Evolutionary conservation across 2,113 vertebrate genomes (phyloP), one percentile per base, ranked within the genome.

Genomic region (Sitta europaea): DNA sequence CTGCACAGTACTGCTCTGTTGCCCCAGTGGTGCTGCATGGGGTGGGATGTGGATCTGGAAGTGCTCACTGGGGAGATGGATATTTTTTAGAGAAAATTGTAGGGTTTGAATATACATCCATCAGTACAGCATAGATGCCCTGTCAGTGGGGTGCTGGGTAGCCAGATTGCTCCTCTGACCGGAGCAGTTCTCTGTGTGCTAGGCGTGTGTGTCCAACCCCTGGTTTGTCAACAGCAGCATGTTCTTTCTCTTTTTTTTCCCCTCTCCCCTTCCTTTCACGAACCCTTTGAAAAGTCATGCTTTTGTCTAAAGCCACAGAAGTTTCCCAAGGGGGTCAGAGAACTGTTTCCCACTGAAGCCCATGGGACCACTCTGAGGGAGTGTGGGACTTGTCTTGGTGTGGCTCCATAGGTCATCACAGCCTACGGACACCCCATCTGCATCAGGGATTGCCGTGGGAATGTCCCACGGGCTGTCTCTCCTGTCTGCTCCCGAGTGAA

Each of bases 161-260:
- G 29, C 21, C 59, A 66, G 38, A 13, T n/a, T 11, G 24, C 11
- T 74, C 1, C 31, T 78, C 31, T 2, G 8, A 53, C n/a, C 43
- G 81, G 63, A 67, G 43, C 36, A 51, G 11, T 53, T 71, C 59
- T 73, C 45, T 66, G 6, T 67, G 27, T 6, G 4, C 27, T 80
- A 47, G 42, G 25, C n/a, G n/a, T 70, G 19, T 4, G 1, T 45
- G 22, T 59, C 57, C 0, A 0, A 9, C 43, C 6, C 17, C 40
- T 72, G 43, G 11, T 17, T 72, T 88, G 36, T 57, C n/a, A 78
- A 45, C 17, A 72, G 25, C 50, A 82, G 18, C n/a, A 8, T 1
- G 1, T 38, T 45, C 19, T 83, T 43, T 8, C 4, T 11, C 29
- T 18, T 53, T 36, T 42, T 36, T 13, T 24, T 12, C 5, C 9